Percentiles rank a stretch among this genome's conserved stretches.
Evolutionary conservation across 1,140 invertebrate species (phyloP).

Genomic region (Trichonephila inaurata): DNA sequence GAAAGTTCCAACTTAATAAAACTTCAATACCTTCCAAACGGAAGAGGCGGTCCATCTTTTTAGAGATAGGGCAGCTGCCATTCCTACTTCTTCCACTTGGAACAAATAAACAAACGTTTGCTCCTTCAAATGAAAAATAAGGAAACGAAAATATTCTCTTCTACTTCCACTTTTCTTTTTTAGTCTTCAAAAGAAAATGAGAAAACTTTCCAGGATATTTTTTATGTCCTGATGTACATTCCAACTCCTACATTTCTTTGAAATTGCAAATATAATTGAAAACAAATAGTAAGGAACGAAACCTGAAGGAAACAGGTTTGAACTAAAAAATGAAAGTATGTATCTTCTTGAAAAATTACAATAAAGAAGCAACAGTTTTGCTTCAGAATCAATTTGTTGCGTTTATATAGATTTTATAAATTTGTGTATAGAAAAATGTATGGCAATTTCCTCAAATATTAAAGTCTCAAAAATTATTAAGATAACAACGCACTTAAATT

Average conservation of each 20-base stretch:
- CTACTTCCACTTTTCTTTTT: not conserved
- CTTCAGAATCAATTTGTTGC: too few relatives aligned
- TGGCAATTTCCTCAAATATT: too few relatives aligned
- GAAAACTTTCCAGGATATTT: not conserved
- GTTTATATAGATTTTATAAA: too few relatives aligned
- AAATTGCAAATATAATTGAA: not conserved
- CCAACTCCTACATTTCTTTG: not conserved
- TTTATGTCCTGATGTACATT: not conserved
- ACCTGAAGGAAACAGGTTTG: not conserved
- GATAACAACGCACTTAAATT: too few relatives aligned
- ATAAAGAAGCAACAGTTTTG: too few relatives aligned
- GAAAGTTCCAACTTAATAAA: constrained; percentile 7
- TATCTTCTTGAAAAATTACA: too few relatives aligned
- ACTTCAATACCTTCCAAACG: not conserved
- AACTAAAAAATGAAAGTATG: too few relatives aligned
- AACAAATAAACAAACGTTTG: constrained; percentile 18
- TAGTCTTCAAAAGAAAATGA: not conserved
- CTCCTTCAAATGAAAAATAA: not conserved
- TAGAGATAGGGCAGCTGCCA: constrained; percentile 8
- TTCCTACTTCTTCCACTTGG: not conserved
- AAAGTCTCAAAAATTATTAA: too few relatives aligned
- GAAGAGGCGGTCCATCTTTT: not conserved
- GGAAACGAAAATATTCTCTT: not conserved
- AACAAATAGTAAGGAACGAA: not conserved
- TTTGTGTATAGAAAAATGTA: too few relatives aligned